These are phyloP conservation scores for Empidonax alnorum DNA, from an alignment of 2,113 vertebrate genomes.

Conservation along the genomic window DNA sequence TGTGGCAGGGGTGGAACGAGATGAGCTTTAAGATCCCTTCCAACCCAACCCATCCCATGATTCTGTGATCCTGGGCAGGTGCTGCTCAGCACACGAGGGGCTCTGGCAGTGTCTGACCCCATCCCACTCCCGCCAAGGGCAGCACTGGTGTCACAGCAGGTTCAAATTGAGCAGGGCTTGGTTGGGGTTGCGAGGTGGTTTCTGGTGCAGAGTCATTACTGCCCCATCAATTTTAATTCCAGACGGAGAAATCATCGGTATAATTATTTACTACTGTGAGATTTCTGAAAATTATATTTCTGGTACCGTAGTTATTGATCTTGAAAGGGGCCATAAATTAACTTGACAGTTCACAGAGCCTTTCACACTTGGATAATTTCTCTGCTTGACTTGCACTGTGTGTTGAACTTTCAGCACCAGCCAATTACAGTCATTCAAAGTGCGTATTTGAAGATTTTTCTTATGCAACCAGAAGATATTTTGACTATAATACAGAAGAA, in stretches of 20 bases:
- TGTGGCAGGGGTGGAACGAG: background rate
- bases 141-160: background rate
- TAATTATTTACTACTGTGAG: constrained; percentile 25
- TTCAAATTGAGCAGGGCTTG: background rate
- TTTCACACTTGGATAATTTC: constrained; percentile 43
- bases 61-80: background rate
- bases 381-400: constrained; percentile 23
- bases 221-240: background rate
- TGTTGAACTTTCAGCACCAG: constrained; percentile 45
- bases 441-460: constrained; percentile 7
- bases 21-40: background rate
- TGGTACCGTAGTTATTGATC: constrained; percentile 16
- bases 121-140: accelerated
- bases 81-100: background rate
- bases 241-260: background rate
- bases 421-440: constrained; percentile 48
- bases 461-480: background rate
- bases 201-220: background rate
- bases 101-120: background rate
- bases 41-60: background rate
- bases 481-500: background rate
- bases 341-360: background rate
- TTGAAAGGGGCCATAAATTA: constrained; percentile 28
- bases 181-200: background rate
- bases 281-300: constrained; percentile 33